A percentile compares a stretch with the other conserved stretches of the same genome.
phyloP scores from a whole-genome alignment of 2,113 vertebrate genomes.

The Paralichthys olivaceus region DNA sequence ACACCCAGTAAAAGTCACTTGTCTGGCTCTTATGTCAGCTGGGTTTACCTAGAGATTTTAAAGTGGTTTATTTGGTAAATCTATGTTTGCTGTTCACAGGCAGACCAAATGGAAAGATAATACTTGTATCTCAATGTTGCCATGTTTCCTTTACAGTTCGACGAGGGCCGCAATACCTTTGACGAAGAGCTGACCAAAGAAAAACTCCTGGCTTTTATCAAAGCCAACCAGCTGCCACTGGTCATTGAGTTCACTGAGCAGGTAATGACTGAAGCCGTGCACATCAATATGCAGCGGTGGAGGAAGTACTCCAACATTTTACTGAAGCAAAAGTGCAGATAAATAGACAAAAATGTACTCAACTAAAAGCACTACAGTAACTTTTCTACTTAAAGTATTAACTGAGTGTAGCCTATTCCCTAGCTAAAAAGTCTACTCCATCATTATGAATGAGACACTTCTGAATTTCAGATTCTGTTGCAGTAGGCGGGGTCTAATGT shows the following conservation, averaged over 20 bases:
- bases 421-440: no score
- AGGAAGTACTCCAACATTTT: neutral
- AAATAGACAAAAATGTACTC: neutral
- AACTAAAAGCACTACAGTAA: neutral
- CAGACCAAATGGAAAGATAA: slow-evolving; percentile 32
- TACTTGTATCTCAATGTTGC: slow-evolving; percentile 29
- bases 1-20: slow-evolving; percentile 31
- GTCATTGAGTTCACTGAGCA: slow-evolving; percentile 99
- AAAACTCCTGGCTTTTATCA: slow-evolving; percentile 90
- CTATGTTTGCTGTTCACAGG: slow-evolving; percentile 55
- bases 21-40: neutral
- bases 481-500: no score
- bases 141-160: slow-evolving; percentile 85
- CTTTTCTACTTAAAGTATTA: no score
- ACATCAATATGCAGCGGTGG: neutral
- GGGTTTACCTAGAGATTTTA: slow-evolving; percentile 26
- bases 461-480: no score
- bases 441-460: no score
- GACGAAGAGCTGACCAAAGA: slow-evolving; percentile 93
- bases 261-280: slow-evolving; percentile 74
- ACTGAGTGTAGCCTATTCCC: no score
- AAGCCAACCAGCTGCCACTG: slow-evolving; percentile 93
- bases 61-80: slow-evolving; percentile 46
- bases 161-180: slow-evolving; percentile 93
- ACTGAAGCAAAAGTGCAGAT: neutral